These are phyloP conservation scores for rat (Rattus norvegicus) DNA, from an alignment of 2,113 vertebrate species.

Conservation along the genomic window GRCr8 NC_086020.1:30913501-30914000, in stretches of 20 bases:
- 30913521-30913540: background rate
- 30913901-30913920: background rate
- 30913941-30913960: slow-evolving; percentile 53
- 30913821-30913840: background rate
- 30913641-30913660: background rate
- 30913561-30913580: background rate
- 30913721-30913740: background rate
- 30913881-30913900: slow-evolving; percentile 58
- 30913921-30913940: background rate
- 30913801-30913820: slow-evolving; percentile 12
- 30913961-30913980: slow-evolving; percentile 22
- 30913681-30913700: background rate
- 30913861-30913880: slow-evolving; percentile 54
- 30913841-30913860: slow-evolving; percentile 33
- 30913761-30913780: background rate
- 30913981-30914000: background rate
- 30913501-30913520: slow-evolving; percentile 12
- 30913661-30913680: background rate
- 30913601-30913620: background rate
- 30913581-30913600: background rate
- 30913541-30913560: background rate
- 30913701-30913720: background rate
- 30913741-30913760: background rate
- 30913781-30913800: background rate
- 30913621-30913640: background rate